Conservation (phyloP, 2,797 vertebrate species). For the Falco peregrinus region DNA sequence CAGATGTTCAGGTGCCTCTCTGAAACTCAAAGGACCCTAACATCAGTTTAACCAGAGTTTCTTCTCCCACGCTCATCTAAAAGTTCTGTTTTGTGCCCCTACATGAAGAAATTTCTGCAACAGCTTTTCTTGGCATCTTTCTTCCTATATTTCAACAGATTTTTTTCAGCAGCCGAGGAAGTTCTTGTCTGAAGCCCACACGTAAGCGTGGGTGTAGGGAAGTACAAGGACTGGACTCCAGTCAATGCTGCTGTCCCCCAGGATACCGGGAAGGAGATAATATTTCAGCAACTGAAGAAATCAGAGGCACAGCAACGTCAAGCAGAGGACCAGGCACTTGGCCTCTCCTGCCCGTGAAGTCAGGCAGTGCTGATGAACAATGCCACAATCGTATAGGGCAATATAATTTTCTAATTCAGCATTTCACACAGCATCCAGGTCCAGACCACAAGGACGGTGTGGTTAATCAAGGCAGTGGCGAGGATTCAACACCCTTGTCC, state of each 20-base stretch:
- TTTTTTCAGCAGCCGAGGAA: not conserved
- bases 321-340: not conserved
- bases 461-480: rapidly evolving
- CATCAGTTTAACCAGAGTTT: not conserved
- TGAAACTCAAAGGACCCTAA: not conserved
- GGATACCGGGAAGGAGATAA: not conserved
- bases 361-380: not conserved
- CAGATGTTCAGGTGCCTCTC: not conserved
- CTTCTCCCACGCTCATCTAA: not conserved
- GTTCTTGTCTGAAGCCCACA: not conserved
- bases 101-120: not conserved
- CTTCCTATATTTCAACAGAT: not conserved
- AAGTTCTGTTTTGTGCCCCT: not conserved
- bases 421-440: not conserved
- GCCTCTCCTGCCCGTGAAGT: not conserved
- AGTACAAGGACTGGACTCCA: not conserved
- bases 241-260: not conserved
- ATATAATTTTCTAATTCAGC: not conserved
- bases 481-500: not conserved
- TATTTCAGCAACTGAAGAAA: not conserved
- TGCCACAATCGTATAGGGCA: rapidly evolving
- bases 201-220: not conserved
- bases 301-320: rapidly evolving
- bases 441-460: not conserved
- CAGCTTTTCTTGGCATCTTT: constrained; percentile 4